Base-by-base conservation (phyloP, 2,113 vertebrate species). In the Gopherus flavomarginatus region DNA sequence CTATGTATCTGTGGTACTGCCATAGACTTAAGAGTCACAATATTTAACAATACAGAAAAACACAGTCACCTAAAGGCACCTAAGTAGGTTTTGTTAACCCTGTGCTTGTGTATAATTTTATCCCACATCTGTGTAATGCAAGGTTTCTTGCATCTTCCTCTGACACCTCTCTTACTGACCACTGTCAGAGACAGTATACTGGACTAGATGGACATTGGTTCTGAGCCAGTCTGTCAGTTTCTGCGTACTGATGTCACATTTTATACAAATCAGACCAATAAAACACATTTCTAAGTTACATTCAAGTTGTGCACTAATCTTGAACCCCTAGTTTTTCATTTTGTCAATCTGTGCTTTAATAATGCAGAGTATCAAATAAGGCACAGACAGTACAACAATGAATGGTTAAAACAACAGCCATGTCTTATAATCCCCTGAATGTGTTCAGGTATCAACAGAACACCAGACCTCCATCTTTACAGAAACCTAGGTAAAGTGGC, bases 251-350 rank as follows among this genome's bases (percentile, higher is more conserved):
- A 85, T 86, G 52, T 21, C 14, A 80, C 24, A 29, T 19, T 56
- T 85, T 52, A 27, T 52, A 3, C 54, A 11, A 11, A 2, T 14
- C 35, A 24, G n/a, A 31, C 35, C 83, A 83, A 47, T 78, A 85
- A 0, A 8, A 11, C 1, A 1, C 27, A 24, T 54, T 31, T 80
- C 47, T 3, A 69, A 35, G 31, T n/a, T n/a, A n/a, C 65, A 72
- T n/a, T 72, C 17, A 72, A 72, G 17, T n/a, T 72, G 65, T 72
- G 65, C 8, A 72, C 59, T 62, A 62, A 62, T 16, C 29, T 62
- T 62, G 59, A 29, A 35, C 59, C 29, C 31, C 29, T 62, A 31
- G 12, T 31, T 62, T 62, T 62, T 31, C 59, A 62, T 62, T 62
- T 62, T 62, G 59, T 62, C 59, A 62, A 13, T 62, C 5, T 31